These are phyloP conservation scores for Anolis carolinensis DNA, from an alignment of 2,113 vertebrate species.

Conservation along the genomic window DNA sequence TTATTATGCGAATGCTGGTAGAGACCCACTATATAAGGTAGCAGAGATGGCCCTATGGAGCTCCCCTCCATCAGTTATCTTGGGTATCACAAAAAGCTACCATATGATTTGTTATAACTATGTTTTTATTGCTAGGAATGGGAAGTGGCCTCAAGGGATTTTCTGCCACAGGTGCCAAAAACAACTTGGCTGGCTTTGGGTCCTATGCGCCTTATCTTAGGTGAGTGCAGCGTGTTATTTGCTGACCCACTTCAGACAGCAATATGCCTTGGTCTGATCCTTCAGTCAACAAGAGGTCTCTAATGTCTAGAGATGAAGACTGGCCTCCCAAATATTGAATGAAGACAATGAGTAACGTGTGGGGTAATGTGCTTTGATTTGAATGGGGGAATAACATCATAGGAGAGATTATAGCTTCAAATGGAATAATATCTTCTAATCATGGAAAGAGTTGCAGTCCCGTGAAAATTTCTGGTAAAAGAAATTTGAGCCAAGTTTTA, in stretches of 20 bases:
- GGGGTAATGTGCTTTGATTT: background rate
- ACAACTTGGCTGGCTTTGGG: background rate
- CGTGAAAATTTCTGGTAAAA: background rate
- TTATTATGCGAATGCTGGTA: no score
- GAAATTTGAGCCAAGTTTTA: background rate
- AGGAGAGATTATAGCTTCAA: background rate
- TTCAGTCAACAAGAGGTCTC: background rate
- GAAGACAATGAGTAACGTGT: background rate
- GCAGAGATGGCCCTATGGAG: no score
- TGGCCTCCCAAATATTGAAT: background rate
- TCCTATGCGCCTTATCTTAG: background rate
- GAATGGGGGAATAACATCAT: background rate
- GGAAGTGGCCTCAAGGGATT: background rate
- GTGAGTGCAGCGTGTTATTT: background rate
- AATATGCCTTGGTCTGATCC: background rate
- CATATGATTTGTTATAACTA: no score
- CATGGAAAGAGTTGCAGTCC: background rate
- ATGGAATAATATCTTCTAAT: background rate
- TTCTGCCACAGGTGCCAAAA: background rate
- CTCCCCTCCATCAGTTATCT: no score
- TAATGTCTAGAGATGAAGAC: background rate
- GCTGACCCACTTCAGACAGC: background rate
- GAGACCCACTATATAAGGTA: no score
- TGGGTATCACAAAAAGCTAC: no score
- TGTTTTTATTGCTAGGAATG: no score